These are phyloP conservation scores for Pycnonotus jocosus DNA, from an alignment of 2,113 vertebrate genomes.

Conservation along the genomic window DNA sequence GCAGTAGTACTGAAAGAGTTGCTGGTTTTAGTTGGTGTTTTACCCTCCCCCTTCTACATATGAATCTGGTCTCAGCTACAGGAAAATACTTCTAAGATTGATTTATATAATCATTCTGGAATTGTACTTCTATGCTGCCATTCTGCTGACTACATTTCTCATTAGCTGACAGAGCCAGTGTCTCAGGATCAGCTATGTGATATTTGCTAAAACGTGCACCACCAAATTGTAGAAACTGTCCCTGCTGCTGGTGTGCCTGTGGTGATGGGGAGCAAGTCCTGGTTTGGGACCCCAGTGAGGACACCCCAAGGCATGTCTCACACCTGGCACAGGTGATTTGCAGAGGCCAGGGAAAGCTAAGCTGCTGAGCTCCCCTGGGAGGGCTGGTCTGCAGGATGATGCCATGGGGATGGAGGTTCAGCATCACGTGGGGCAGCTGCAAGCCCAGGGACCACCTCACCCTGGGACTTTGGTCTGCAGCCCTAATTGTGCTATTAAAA, in stretches of 20 bases:
- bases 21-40: neutral
- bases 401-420: neutral
- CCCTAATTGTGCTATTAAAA: neutral
- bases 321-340: neutral
- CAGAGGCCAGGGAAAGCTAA: neutral
- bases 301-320: neutral
- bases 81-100: neutral
- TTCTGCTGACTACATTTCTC: neutral
- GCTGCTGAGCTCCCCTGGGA: neutral
- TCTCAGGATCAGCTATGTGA: neutral
- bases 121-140: neutral
- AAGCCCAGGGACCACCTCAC: neutral
- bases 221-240: neutral
- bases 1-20: neutral
- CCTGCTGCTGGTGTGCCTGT: neutral
- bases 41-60: neutral
- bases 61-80: neutral
- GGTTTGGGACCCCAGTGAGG: neutral
- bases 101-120: neutral
- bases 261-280: neutral
- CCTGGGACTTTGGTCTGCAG: neutral
- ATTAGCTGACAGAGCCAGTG: neutral
- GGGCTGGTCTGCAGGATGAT: rapidly evolving
- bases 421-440: neutral
- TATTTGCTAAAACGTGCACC: neutral